Base-by-base conservation (phyloP, 2,888 invertebrate species). In the Tipula lateralis region DNA sequence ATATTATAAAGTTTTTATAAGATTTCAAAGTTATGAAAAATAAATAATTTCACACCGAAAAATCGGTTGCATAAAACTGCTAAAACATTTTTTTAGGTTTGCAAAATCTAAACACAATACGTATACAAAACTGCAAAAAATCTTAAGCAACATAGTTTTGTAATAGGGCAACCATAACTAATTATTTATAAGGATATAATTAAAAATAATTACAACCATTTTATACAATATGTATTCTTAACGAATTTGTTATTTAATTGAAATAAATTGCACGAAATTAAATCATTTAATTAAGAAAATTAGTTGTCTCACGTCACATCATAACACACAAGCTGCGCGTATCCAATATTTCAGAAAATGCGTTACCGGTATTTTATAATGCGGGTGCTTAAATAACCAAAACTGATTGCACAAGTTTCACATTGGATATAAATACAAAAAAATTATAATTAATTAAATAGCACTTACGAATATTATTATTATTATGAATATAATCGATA, bases 101-200 rank as follows among this genome's bases (percentile, higher is more conserved):
- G 50, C 50, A 50, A 16, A 50, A 66, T 66, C 24, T 24, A 66
- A 66, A 66, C 24, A 66, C 66, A 66, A 66, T 19, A 19, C 5
- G 24, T n/a, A n/a, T n/a, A n/a, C n/a, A 66, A 66, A 66, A 7
- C 1, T 66, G 24, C 66, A 66, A 66, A 39, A 32, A 32, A 13
- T 12, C 13, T 13, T n/a, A n/a, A n/a, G 16, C 12, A 50, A 16
- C 44, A 50, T 16, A 50, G 19, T 66, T 66, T 66, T 24, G 66
- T 24, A 66, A 66, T 24, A 24, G 24, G 12, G n/a, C 9, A 66
- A 66, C 66, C 9, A 24, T 66, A 66, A 24, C 24, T 19, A 24
- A 66, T 24, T 24, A 66, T 66, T 66, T 66, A 66, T 66, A 66
- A 66, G 66, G 66, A 66, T 66, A 66, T 66, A 66, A 66, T 66